phyloP scores from a whole-genome alignment of 2,888 invertebrate species.

The Desoria tigrina region DNA sequence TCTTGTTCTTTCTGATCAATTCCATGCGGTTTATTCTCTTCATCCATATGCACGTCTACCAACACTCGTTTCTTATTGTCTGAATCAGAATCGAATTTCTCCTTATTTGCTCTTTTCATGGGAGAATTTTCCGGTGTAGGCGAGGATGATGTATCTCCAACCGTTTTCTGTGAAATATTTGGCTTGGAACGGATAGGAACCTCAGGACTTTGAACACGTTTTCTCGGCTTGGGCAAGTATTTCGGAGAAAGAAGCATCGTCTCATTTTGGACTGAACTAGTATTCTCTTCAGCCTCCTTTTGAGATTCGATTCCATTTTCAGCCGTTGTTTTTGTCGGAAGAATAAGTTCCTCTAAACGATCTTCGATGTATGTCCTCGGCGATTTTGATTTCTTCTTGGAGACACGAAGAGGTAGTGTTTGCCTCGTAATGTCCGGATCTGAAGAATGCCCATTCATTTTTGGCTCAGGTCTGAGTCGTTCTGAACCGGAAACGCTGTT shows the following conservation, averaged over 20 bases:
- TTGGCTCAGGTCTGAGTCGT: background rate
- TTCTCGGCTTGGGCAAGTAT: background rate
- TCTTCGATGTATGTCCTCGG: background rate
- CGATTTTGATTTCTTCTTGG: background rate
- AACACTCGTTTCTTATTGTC: too few relatives aligned
- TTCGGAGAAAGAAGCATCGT: background rate
- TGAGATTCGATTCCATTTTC: too few relatives aligned
- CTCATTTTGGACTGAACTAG: background rate
- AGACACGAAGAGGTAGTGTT: too few relatives aligned
- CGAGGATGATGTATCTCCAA: too few relatives aligned
- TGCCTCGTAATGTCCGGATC: too few relatives aligned
- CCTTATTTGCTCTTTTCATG: too few relatives aligned
- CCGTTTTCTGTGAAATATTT: background rate
- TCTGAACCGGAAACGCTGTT: background rate
- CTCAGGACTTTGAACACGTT: background rate
- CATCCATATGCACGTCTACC: too few relatives aligned
- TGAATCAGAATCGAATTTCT: too few relatives aligned
- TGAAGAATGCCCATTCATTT: background rate
- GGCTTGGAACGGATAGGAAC: background rate
- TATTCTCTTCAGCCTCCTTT: too few relatives aligned
- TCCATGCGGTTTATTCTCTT: too few relatives aligned
- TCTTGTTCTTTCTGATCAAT: too few relatives aligned
- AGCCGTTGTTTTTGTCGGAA: background rate
- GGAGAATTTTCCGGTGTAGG: too few relatives aligned
- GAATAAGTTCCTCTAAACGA: background rate